Percentiles rank a stretch among this genome's conserved stretches.
These are phyloP conservation scores for Drosophila hamatofila DNA, from an alignment of 2,888 invertebrate genomes.

Conservation along the genomic window DNA sequence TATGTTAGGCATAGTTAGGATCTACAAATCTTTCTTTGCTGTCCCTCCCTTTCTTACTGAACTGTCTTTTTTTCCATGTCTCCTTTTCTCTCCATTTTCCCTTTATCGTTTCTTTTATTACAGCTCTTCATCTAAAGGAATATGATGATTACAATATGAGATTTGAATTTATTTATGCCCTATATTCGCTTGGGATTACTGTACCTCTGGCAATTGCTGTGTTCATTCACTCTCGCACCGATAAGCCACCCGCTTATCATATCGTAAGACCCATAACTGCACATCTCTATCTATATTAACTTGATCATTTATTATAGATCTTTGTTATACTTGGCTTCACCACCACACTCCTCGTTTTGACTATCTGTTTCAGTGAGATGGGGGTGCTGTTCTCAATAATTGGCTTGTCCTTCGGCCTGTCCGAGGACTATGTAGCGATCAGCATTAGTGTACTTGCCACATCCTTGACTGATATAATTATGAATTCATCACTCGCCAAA, in stretches of 20 bases:
- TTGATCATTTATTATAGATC: conserved; percentile 14
- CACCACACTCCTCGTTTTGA: neutral
- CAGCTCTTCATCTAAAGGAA: no score
- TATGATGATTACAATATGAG: conserved; percentile 18
- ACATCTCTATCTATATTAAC: neutral
- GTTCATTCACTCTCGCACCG: conserved; percentile 46
- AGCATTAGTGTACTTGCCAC: conserved; percentile 35
- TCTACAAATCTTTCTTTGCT: neutral
- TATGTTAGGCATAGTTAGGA: no score
- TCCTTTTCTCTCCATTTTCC: neutral
- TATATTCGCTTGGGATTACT: conserved; percentile 37
- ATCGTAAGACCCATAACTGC: conserved; percentile 24
- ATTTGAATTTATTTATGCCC: neutral
- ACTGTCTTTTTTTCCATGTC: neutral
- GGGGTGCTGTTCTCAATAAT: conserved; percentile 47
- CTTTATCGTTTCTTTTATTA: no score
- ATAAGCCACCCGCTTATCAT: conserved; percentile 43
- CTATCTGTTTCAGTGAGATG: conserved; percentile 40
- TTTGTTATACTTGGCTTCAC: conserved; percentile 23
- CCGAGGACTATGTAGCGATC: conserved; percentile 42
- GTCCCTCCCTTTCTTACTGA: no score
- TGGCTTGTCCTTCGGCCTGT: conserved; percentile 35
- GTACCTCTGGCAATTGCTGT: conserved; percentile 47
- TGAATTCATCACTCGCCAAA: conserved; percentile 44
- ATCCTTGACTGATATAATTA: conserved; percentile 41